These are phyloP conservation scores for Epinephelus awoara DNA, from an alignment of 2,797 vertebrate species.

Conservation along the genomic window DNA sequence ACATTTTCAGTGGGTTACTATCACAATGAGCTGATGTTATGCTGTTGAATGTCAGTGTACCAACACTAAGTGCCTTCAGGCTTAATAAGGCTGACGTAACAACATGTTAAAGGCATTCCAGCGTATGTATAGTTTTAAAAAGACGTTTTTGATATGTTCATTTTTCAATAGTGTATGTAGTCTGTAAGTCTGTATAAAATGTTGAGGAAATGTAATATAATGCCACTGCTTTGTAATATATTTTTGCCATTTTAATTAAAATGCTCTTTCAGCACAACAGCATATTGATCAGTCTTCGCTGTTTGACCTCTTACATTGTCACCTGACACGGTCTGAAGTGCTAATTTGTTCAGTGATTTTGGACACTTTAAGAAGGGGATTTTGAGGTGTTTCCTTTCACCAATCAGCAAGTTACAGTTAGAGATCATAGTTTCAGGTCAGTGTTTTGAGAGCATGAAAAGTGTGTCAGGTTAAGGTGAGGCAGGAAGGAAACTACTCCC, in stretches of 20 bases:
- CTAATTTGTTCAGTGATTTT: background rate
- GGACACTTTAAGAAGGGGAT: background rate
- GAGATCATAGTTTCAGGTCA: background rate
- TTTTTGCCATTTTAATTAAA: slow-evolving; percentile 52
- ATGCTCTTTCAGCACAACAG: background rate
- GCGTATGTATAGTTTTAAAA: slow-evolving; percentile 19
- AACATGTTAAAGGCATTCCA: slow-evolving; percentile 10
- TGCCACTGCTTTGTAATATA: slow-evolving; percentile 49
- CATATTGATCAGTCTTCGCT: background rate
- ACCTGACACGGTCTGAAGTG: background rate
- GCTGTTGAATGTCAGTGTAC: slow-evolving; percentile 20
- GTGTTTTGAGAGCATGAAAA: background rate
- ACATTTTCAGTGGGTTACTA: background rate
- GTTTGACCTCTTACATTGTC: background rate
- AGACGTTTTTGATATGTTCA: background rate
- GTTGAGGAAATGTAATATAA: slow-evolving; percentile 56
- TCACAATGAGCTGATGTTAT: slow-evolving; percentile 13
- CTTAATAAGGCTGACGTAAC: background rate
- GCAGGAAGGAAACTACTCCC: background rate
- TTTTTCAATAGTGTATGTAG: slow-evolving; percentile 8
- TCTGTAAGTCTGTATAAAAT: slow-evolving; percentile 38
- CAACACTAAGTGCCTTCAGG: slow-evolving; percentile 50
- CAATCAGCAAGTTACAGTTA: background rate
- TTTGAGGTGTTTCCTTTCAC: background rate
- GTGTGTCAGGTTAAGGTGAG: background rate